Percentiles rank a stretch among this genome's conserved stretches.
These are phyloP conservation scores for Thamnaconus septentrionalis DNA, from an alignment of 2,113 vertebrate species.

Conservation along the genomic window DNA sequence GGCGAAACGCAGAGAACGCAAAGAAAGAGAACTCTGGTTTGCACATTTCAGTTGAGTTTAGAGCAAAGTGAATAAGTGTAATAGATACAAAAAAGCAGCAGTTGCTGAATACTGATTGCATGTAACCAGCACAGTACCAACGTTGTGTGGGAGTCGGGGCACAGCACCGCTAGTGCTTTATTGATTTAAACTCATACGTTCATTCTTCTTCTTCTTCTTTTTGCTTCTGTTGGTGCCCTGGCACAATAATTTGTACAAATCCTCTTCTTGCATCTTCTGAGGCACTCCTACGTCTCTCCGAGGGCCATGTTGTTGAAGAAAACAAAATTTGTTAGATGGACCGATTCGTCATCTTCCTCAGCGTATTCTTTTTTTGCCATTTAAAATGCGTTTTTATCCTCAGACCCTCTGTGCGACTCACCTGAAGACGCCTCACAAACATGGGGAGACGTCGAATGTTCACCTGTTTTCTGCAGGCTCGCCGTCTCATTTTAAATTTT, in stretches of 20 bases:
- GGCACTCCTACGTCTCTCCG: background rate
- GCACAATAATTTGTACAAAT: constrained; percentile 21
- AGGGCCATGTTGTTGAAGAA: background rate
- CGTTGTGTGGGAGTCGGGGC: constrained; percentile 27
- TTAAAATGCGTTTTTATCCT: no score
- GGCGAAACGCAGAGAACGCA: background rate
- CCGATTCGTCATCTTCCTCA: no score
- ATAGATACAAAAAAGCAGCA: constrained; percentile 20
- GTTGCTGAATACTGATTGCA: constrained; percentile 23
- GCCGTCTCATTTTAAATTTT: no score
- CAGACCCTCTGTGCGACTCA: no score
- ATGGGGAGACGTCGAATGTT: no score
- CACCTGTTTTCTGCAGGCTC: no score
- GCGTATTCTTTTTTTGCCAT: no score
- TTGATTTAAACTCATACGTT: constrained; percentile 28
- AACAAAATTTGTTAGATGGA: background rate
- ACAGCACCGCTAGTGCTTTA: constrained; percentile 28
- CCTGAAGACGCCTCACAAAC: no score
- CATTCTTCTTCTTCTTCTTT: background rate
- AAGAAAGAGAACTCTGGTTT: background rate
- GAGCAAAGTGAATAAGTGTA: constrained; percentile 16
- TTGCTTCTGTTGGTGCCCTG: constrained; percentile 3
- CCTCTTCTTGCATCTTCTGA: background rate
- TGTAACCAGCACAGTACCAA: constrained; percentile 14
- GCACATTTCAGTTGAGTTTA: no score